Percentiles rank a stretch among this genome's conserved stretches.
Evolutionary conservation across 2,113 vertebrate species (phyloP).

Genomic region (Todiramphus saurophagus): DNA sequence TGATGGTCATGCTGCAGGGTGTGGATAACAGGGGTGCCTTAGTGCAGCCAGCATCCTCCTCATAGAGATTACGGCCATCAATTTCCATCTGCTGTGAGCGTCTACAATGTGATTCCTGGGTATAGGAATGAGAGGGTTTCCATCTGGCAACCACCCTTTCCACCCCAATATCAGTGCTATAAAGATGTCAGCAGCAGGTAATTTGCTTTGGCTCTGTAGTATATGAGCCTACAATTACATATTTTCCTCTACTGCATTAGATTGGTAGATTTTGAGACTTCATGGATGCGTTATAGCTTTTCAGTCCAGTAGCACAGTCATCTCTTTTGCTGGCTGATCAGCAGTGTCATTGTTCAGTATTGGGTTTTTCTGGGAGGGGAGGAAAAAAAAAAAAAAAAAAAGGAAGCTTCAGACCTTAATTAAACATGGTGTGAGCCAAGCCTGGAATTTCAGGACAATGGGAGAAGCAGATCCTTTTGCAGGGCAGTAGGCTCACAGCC

Average conservation of each 20-base stretch:
- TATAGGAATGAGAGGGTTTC: neutral
- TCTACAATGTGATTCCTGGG: neutral
- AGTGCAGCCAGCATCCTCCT: neutral
- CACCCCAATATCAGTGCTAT: neutral
- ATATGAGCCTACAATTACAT: neutral
- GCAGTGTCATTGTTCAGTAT: neutral
- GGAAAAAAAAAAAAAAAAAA: neutral
- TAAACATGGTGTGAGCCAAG: neutral
- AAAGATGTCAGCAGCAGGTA: neutral
- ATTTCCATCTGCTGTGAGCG: conserved; percentile 3
- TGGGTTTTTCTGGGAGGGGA: neutral
- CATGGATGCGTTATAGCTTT: neutral
- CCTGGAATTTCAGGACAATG: neutral
- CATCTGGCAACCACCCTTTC: neutral
- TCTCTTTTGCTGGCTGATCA: neutral
- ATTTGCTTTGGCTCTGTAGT: neutral
- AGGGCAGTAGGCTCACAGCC: neutral
- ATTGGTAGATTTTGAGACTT: neutral
- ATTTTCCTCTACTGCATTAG: neutral
- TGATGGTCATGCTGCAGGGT: neutral
- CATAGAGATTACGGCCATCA: conserved; percentile 17
- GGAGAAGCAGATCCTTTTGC: neutral
- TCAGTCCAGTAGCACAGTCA: neutral
- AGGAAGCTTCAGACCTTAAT: neutral
- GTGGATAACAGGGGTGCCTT: neutral